A percentile compares a stretch with the other conserved stretches of the same genome.
phyloP scores from a whole-genome alignment of 2,113 vertebrate species.

The Pteropus alecto region DNA sequence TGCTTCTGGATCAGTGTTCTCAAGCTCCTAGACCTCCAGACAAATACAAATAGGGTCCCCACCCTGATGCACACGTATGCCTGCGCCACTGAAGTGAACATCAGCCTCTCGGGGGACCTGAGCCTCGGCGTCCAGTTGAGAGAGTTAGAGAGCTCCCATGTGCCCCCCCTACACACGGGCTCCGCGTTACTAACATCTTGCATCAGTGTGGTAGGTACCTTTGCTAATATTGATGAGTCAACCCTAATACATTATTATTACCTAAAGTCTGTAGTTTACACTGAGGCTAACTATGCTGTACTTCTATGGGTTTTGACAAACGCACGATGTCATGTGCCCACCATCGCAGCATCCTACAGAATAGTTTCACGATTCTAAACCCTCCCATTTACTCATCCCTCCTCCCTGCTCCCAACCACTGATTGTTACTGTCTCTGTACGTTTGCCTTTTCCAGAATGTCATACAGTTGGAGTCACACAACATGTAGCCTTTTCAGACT shows the following conservation, averaged over 20 bases:
- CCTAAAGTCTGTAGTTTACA: not conserved
- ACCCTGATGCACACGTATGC: too few relatives aligned
- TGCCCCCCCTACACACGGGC: rapidly evolving
- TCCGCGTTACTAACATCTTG: too few relatives aligned
- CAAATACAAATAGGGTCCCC: not conserved
- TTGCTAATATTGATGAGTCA: not conserved
- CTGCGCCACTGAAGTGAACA: not conserved
- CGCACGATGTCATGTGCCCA: not conserved
- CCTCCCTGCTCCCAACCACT: not conserved
- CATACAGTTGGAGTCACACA: too few relatives aligned
- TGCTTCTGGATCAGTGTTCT: not conserved
- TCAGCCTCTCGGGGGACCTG: not conserved
- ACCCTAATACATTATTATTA: not conserved
- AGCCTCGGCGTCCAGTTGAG: not conserved
- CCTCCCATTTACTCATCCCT: not conserved
- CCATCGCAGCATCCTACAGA: rapidly evolving
- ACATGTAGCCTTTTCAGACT: not conserved
- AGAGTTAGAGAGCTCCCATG: not conserved
- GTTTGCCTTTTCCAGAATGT: not conserved
- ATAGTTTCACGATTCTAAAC: not conserved
- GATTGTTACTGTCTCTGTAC: not conserved
- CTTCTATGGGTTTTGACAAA: not conserved
- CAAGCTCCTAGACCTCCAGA: not conserved
- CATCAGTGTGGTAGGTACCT: too few relatives aligned
- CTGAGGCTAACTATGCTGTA: not conserved